Conservation (phyloP, 1,140 invertebrate species). For the Portunus trituberculatus region DNA sequence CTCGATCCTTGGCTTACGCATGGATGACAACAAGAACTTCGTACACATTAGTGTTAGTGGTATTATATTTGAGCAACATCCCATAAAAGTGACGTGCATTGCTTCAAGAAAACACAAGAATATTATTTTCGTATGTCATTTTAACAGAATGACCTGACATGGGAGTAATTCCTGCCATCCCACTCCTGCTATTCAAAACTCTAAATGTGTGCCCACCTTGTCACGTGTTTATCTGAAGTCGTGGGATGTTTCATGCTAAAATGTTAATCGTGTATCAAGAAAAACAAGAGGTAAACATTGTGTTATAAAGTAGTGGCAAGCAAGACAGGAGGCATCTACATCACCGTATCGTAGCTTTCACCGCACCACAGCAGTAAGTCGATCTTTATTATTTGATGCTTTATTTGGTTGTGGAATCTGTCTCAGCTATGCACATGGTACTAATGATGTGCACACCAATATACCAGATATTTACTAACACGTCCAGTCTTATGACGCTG, state of each 20-base stretch:
- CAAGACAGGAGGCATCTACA: not conserved
- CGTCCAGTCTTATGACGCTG: too few relatives aligned
- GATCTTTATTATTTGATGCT: not conserved
- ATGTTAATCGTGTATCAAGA: not conserved
- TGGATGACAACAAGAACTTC: not conserved
- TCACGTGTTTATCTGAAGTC: not conserved
- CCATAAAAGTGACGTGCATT: not conserved
- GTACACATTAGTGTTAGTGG: not conserved
- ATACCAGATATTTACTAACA: too few relatives aligned
- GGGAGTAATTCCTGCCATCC: not conserved
- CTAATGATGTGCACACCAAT: too few relatives aligned
- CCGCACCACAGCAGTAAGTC: conserved; percentile 41
- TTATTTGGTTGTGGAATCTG: too few relatives aligned
- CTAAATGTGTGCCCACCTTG: not conserved
- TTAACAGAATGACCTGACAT: not conserved
- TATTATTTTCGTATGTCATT: not conserved
- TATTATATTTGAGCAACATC: not conserved
- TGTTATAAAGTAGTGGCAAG: not conserved
- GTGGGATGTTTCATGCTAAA: not conserved
- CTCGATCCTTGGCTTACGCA: not conserved
- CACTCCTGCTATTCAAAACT: not conserved
- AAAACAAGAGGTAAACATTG: not conserved
- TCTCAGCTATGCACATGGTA: too few relatives aligned
- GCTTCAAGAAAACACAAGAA: not conserved
- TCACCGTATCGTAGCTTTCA: conserved; percentile 1